phyloP scores from a whole-genome alignment of 1,140 invertebrate genomes.

The Oppia nitens region DNA sequence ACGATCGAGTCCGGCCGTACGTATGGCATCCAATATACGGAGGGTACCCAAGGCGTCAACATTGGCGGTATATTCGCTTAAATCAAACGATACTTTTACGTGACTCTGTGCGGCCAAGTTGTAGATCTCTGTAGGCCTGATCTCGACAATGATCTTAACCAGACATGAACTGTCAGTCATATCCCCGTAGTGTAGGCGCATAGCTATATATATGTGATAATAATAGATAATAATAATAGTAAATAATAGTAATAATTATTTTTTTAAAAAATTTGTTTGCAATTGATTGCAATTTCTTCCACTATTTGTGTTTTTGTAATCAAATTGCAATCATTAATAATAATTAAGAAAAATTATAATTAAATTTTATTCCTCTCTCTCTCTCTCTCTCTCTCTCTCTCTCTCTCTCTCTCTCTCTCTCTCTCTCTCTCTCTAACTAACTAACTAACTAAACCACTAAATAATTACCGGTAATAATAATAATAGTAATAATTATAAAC shows the following conservation, averaged over 20 bases:
- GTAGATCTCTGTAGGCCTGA: slow-evolving; percentile 87
- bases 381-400: too few relatives aligned
- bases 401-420: too few relatives aligned
- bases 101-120: slow-evolving; percentile 99
- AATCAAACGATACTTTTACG: slow-evolving; percentile 95
- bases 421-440: too few relatives aligned
- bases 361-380: too few relatives aligned
- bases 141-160: slow-evolving; percentile 75
- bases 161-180: slow-evolving; percentile 95
- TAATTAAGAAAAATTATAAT: too few relatives aligned
- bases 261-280: too few relatives aligned
- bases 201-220: slow-evolving; percentile 34
- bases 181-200: slow-evolving; percentile 97
- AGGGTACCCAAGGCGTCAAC: slow-evolving; percentile 96
- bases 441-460: too few relatives aligned
- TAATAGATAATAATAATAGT: slow-evolving; percentile 8
- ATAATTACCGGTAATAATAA: too few relatives aligned
- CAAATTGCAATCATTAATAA: too few relatives aligned
- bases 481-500: too few relatives aligned
- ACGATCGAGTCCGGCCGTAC: slow-evolving; percentile 56
- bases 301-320: too few relatives aligned
- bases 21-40: slow-evolving; percentile 80
- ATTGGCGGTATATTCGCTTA: slow-evolving; percentile 97
- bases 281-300: too few relatives aligned
- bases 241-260: slow-evolving; percentile 6